phyloP scores from a whole-genome alignment of 2,888 invertebrate species.

The Hyles lineata region DNA sequence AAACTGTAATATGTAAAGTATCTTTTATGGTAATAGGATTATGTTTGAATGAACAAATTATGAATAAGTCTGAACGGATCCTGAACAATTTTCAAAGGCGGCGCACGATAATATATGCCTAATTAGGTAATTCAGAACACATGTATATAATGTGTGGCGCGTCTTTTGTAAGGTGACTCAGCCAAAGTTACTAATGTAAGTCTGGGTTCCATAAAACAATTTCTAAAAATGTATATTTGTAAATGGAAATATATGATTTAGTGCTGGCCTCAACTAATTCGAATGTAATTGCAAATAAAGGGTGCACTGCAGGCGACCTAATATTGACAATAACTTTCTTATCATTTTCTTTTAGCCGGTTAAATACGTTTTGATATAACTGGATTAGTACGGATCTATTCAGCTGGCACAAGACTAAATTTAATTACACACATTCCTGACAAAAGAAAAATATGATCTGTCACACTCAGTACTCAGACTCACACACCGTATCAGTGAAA shows the following conservation, averaged over 20 bases:
- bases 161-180: constrained; percentile 2
- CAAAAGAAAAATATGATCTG: background rate
- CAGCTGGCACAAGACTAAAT: background rate
- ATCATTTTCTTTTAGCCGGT: too few species aligned
- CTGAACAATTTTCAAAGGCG: background rate
- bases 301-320: too few species aligned
- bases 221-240: too few species aligned
- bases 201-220: too few species aligned
- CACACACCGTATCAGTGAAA: background rate
- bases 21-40: constrained; percentile 1
- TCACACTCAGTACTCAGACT: background rate
- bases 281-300: background rate
- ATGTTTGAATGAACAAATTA: constrained; percentile 19
- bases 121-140: constrained; percentile 16
- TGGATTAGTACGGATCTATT: background rate
- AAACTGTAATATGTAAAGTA: background rate
- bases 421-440: background rate
- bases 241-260: too few species aligned
- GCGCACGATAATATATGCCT: constrained; percentile 10
- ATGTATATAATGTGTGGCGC: constrained; percentile 2
- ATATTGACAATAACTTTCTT: background rate
- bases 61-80: constrained; percentile 8
- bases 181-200: background rate
- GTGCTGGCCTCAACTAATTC: too few species aligned
- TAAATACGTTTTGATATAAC: background rate